Base-by-base conservation (phyloP, 2,888 invertebrate species). In the Diadegma fenestrale region DNA sequence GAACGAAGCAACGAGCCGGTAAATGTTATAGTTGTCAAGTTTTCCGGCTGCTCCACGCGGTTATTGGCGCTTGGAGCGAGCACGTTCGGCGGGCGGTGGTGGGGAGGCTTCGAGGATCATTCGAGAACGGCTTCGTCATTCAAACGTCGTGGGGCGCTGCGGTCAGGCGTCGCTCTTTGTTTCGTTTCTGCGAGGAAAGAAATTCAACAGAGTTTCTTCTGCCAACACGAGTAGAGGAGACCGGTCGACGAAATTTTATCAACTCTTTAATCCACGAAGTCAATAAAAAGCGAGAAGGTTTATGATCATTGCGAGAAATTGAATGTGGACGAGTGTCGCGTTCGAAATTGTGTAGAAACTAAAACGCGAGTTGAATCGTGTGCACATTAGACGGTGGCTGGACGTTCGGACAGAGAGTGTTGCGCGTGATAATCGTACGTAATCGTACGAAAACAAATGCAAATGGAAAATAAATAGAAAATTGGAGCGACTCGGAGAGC, bases 121-220 rank as follows among this genome's bases (percentile, higher is more conserved):
- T 72, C 80, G 51, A 80, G 72, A 54, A 26, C n/a, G 79, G 76
- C 66, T 75, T 89, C 64, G 54, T 22, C 41, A 43, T 71, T 77
- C 22, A 64, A 26, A 83, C 89, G 89, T 75, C 17, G 87, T 87
- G 88, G 84, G 91, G 90, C 92, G 90, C 90, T 64, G 71, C 78
- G 66, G 80, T 90, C 91, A 90, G 88, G 93, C 93, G 93, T 93
- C 93, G 92, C 92, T 93, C 93, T 93, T 93, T 93, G 93, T 93
- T 92, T 92, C 92, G 88, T 87, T 89, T 84, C 80, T 87, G 12
- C 86, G 86, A 89, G 84, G 86, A 80, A 79, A 78, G 89, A 90
- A 89, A 86, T 87, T 88, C 80, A 88, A 87, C 88, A 86, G 85
- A 89, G 86, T 72, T 17, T 71, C 63, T 54, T 51, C 58, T 45